Evolutionary conservation across 2,888 invertebrate genomes (phyloP).

Genomic region (Torymus auratus): DNA sequence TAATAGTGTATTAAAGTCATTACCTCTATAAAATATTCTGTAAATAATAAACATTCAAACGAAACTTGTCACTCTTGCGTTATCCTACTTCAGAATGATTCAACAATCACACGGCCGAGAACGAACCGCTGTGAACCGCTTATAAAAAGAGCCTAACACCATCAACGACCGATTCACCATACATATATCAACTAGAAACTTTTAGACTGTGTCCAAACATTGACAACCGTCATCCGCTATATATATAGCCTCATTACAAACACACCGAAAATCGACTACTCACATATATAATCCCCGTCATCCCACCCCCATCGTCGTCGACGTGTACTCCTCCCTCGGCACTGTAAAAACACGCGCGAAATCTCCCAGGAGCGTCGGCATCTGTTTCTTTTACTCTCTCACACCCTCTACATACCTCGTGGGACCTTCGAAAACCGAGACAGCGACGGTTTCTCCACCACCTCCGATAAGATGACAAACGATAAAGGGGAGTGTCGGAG

Average conservation of each 20-base stretch:
- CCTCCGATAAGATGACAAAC: constrained; percentile 40
- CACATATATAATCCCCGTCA: neutral
- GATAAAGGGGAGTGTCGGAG: constrained; percentile 16
- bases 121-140: constrained; percentile 4
- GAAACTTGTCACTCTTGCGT: neutral
- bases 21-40: too few relatives aligned
- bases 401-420: neutral
- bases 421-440: constrained; percentile 1
- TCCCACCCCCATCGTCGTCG: neutral
- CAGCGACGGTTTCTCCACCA: neutral
- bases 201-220: neutral
- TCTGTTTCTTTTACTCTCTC: neutral
- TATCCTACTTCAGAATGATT: constrained; percentile 29
- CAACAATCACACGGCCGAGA: neutral
- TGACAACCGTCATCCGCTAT: neutral
- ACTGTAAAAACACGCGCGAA: neutral
- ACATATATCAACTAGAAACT: neutral
- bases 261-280: too few relatives aligned
- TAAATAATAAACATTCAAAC: too few relatives aligned
- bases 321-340: too few relatives aligned
- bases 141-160: neutral
- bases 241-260: too few relatives aligned
- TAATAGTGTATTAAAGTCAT: too few relatives aligned
- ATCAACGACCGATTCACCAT: neutral
- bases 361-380: constrained; percentile 25